Conservation (phyloP, 2,797 vertebrate genomes). For the Danio kyathit region DNA sequence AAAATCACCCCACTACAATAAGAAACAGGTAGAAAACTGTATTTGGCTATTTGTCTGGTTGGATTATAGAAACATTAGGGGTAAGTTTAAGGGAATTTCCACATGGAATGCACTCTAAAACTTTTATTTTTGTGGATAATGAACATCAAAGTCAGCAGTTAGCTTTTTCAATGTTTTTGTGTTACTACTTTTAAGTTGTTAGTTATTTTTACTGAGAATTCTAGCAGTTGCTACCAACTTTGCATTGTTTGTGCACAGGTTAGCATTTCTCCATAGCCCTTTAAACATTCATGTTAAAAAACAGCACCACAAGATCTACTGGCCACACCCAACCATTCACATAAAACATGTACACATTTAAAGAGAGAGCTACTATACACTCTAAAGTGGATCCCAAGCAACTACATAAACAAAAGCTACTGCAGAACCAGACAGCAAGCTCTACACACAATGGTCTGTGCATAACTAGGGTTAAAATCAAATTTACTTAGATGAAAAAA, state of each 20-base stretch:
- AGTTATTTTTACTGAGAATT: conserved; percentile 15
- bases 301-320: not conserved
- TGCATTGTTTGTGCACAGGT: not conserved
- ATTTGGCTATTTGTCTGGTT: not conserved
- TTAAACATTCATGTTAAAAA: conserved; percentile 12
- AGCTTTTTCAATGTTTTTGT: not conserved
- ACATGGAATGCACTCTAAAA: not conserved
- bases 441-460: not conserved
- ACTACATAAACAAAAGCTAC: not conserved
- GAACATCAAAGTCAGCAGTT: not conserved
- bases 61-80: not conserved
- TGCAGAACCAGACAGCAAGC: not conserved
- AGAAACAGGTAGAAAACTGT: not conserved
- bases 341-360: conserved; percentile 27
- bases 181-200: not conserved
- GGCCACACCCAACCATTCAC: conserved; percentile 14
- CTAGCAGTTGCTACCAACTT: not conserved
- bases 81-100: not conserved
- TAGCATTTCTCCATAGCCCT: conserved; percentile 3
- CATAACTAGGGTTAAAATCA: not conserved
- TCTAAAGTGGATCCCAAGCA: not conserved
- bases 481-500: not conserved
- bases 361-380: not conserved
- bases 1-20: not conserved
- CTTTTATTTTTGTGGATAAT: not conserved